Conservation (phyloP, 2,888 invertebrate species). For the Ditula angustiorana region DNA sequence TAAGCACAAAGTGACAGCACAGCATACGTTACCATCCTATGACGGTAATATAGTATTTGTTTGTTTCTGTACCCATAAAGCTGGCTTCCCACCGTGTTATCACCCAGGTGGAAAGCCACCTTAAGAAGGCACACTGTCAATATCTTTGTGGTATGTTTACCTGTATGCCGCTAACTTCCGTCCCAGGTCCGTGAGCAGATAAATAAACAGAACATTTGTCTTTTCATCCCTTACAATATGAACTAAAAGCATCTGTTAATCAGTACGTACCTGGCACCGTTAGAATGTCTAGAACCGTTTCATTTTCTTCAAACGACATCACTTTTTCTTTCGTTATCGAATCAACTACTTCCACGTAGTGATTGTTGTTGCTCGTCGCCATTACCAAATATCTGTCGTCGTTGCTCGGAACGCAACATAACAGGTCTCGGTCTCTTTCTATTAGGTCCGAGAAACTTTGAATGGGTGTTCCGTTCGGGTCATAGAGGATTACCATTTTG, state of each 20-base stretch:
- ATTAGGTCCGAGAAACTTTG: slow-evolving; percentile 60
- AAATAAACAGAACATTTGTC: not conserved
- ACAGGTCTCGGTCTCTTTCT: slow-evolving; percentile 62
- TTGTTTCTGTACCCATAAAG: too few species aligned
- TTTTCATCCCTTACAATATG: not conserved
- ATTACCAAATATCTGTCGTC: slow-evolving; percentile 68
- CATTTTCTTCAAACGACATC: slow-evolving; percentile 65
- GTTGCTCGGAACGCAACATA: slow-evolving; percentile 69
- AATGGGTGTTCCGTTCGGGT: slow-evolving; percentile 57
- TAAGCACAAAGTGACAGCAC: too few species aligned
- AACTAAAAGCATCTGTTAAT: not conserved
- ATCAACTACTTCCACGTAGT: slow-evolving; percentile 66
- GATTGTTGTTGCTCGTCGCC: slow-evolving; percentile 53
- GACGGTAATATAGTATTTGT: too few species aligned
- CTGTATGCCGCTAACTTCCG: not conserved
- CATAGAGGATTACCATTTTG: slow-evolving; percentile 69
- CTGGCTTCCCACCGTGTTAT: too few species aligned
- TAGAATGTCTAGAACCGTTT: slow-evolving; percentile 64
- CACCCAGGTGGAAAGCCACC: too few species aligned
- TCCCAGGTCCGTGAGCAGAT: not conserved
- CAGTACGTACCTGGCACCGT: slow-evolving; percentile 68
- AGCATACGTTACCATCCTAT: too few species aligned
- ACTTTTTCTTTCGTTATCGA: slow-evolving; percentile 64
- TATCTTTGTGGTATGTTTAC: not conserved
- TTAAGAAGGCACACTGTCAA: not conserved